Conservation (phyloP, 2,797 vertebrate species). For the Labroides dimidiatus region DNA sequence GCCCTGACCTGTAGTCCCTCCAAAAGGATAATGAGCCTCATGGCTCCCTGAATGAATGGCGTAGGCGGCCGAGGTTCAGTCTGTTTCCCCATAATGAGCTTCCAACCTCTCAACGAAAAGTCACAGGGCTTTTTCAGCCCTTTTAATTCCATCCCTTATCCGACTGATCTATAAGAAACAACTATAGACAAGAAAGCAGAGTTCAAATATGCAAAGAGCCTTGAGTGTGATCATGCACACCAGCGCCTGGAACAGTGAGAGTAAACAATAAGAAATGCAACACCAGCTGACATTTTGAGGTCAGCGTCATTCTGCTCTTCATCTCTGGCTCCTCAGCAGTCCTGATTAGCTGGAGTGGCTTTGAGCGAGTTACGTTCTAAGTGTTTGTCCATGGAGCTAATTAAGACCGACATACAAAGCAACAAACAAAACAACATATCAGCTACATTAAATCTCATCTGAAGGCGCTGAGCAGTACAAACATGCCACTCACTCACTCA, state of each 20-base stretch:
- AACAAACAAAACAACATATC: slow-evolving; percentile 80
- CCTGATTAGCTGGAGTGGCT: slow-evolving; percentile 76
- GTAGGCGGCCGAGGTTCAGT: slow-evolving; percentile 73
- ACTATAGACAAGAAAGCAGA: slow-evolving; percentile 58
- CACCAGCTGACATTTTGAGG: slow-evolving; percentile 85
- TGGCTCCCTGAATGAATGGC: slow-evolving; percentile 77
- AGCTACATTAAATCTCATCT: slow-evolving; percentile 67
- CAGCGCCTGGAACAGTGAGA: slow-evolving; percentile 60
- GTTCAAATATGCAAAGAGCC: slow-evolving; percentile 72
- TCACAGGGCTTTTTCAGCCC: slow-evolving; percentile 56
- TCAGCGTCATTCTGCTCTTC: slow-evolving; percentile 78
- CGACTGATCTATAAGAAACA: slow-evolving; percentile 51
- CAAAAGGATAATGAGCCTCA: slow-evolving; percentile 82
- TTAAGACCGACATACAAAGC: slow-evolving; percentile 69
- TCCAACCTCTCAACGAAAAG: slow-evolving; percentile 64
- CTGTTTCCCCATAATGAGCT: slow-evolving; percentile 77
- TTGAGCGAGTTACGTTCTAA: slow-evolving; percentile 61
- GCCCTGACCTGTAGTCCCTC: slow-evolving; percentile 74
- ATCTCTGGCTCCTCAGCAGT: slow-evolving; percentile 74
- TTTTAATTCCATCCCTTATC: slow-evolving; percentile 52
- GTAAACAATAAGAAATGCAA: slow-evolving; percentile 80
- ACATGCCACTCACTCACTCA: slow-evolving; percentile 63
- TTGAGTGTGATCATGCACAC: slow-evolving; percentile 66
- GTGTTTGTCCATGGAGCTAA: slow-evolving; percentile 71
- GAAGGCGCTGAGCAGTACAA: slow-evolving; percentile 72